Conservation (phyloP, 1,140 invertebrate genomes). For the Philotrypesis tridentata region DNA sequence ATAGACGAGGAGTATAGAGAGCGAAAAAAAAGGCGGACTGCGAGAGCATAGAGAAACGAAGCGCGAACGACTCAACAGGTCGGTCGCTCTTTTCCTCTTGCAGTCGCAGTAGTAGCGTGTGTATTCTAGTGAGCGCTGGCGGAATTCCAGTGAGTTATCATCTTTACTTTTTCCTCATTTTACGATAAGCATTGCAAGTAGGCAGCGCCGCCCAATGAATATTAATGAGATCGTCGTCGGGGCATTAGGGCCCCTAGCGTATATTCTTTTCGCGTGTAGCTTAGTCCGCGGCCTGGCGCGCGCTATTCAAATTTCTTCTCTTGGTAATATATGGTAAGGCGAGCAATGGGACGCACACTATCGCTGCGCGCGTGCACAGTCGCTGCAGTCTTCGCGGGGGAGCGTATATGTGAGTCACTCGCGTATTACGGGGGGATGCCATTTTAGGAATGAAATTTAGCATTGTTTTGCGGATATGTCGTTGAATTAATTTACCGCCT, state of each 20-base stretch:
- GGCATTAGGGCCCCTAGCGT: conserved; percentile 36
- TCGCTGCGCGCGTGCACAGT: neutral
- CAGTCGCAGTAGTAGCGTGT: neutral
- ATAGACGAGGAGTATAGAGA: neutral
- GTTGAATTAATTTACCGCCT: conserved; percentile 5
- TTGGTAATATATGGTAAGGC: neutral
- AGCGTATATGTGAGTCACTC: conserved; percentile 1
- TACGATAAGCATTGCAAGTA: conserved; percentile 38
- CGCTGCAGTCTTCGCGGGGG: conserved; percentile 16
- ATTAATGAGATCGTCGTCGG: conserved; percentile 39
- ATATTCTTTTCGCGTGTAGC: conserved; percentile 44
- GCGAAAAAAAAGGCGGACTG: neutral
- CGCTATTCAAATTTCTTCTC: conserved; percentile 41
- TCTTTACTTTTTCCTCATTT: conserved; percentile 45
- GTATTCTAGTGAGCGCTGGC: conserved; percentile 1
- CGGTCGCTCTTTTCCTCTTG: conserved; percentile 8
- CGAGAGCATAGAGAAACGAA: neutral
- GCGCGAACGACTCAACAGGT: conserved; percentile 38
- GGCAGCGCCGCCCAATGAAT: conserved; percentile 47
- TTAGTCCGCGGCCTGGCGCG: conserved; percentile 9
- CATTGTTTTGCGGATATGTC: conserved; percentile 31
- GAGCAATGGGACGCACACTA: conserved; percentile 2
- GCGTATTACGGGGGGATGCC: conserved; percentile 1
- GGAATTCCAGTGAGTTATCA: conserved; percentile 39
- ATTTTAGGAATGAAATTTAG: conserved; percentile 25